phyloP scores from a whole-genome alignment of 2,797 vertebrate species.

The Centropyge bicolor region DNA sequence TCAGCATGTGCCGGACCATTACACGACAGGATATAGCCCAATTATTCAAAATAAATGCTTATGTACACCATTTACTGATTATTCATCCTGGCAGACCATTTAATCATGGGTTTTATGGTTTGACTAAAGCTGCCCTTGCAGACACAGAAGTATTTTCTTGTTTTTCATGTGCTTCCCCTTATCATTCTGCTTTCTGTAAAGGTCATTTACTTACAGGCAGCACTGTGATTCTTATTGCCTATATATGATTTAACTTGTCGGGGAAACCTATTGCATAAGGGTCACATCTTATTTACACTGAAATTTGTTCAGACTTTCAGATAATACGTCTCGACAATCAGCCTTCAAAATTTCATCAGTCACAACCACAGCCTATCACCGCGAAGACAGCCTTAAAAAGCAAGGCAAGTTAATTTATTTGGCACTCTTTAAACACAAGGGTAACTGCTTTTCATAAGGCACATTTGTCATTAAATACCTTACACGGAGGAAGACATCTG shows the following conservation, averaged over 20 bases:
- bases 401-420: neutral
- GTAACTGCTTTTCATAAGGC: neutral
- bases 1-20: neutral
- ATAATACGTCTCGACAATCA: neutral
- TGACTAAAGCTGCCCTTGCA: neutral
- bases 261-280: neutral
- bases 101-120: neutral
- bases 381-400: neutral
- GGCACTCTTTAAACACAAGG: neutral
- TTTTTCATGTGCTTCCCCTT: neutral
- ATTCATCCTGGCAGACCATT: neutral
- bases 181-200: neutral
- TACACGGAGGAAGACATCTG: neutral
- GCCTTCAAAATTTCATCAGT: neutral
- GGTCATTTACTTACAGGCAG: neutral
- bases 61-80: neutral
- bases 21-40: neutral
- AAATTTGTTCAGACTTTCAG: neutral
- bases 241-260: neutral
- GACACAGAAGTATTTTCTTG: neutral
- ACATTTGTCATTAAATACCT: neutral
- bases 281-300: neutral
- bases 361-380: too few relatives aligned
- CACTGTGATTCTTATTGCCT: neutral
- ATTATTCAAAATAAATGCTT: neutral